phyloP scores from a whole-genome alignment of 2,888 invertebrate species.

The Tachina lurida region DNA sequence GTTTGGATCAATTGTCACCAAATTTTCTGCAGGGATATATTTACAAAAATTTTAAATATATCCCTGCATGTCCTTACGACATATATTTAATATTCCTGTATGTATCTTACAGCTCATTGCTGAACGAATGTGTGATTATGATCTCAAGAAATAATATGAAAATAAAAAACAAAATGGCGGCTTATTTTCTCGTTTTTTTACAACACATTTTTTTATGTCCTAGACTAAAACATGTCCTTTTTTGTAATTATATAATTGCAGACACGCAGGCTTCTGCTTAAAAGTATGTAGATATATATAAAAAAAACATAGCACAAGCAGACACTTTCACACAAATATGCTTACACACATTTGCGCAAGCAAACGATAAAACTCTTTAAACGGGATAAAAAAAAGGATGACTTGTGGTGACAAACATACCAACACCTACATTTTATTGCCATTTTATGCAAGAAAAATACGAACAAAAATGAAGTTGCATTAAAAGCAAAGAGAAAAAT shows the following conservation, averaged over 20 bases:
- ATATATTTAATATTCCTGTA: neutral
- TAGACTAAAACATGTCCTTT: constrained; percentile 66
- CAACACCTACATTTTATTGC: neutral
- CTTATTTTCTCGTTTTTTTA: constrained; percentile 42
- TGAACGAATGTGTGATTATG: neutral
- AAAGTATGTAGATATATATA: constrained; percentile 8
- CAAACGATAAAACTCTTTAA: constrained; percentile 46
- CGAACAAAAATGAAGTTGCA: neutral
- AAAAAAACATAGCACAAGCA: neutral
- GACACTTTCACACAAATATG: neutral
- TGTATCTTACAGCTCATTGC: no score
- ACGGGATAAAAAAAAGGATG: constrained; percentile 63
- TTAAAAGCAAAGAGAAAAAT: constrained; percentile 41
- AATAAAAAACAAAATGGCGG: constrained; percentile 79
- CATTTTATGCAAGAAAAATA: constrained; percentile 46
- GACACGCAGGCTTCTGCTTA: constrained; percentile 60
- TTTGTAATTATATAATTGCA: constrained; percentile 63
- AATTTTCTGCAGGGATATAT: no score
- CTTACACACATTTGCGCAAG: neutral
- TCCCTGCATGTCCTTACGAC: no score
- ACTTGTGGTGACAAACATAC: constrained; percentile 65
- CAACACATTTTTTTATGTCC: constrained; percentile 27
- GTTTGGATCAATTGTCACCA: no score
- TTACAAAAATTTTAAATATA: no score
- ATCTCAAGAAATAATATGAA: constrained; percentile 25